Conservation (phyloP, 1,140 invertebrate species). For the Procambarus clarkii region DNA sequence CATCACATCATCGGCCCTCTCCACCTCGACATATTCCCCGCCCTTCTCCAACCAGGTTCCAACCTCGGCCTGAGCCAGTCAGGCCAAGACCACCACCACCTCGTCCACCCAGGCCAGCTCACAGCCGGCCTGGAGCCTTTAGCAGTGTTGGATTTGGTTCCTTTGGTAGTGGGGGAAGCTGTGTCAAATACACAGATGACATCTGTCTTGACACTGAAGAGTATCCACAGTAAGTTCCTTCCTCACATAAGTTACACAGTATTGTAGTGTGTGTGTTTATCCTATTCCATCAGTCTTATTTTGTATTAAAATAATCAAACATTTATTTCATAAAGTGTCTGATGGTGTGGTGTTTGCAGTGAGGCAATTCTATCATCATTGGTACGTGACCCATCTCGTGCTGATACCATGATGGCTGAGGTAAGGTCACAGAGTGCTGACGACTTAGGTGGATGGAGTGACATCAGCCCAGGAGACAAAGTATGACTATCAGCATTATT, state of each 20-base stretch:
- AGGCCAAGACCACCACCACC: neutral
- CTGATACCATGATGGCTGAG: constrained; percentile 83
- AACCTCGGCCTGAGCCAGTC: constrained; percentile 16
- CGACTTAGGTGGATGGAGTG: constrained; percentile 79
- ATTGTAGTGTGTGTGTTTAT: too few species aligned
- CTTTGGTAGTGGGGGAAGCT: neutral
- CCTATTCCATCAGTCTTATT: neutral
- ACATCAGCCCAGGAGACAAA: constrained; percentile 79
- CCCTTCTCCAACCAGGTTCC: neutral
- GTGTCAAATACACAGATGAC: constrained; percentile 81
- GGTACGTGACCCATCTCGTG: constrained; percentile 82
- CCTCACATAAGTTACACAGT: too few species aligned
- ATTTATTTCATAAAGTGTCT: neutral
- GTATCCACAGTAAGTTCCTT: constrained; percentile 84
- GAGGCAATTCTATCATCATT: constrained; percentile 87
- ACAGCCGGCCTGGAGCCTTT: constrained; percentile 7
- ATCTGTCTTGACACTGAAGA: constrained; percentile 85
- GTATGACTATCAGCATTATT: constrained; percentile 80
- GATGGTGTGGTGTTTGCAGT: constrained; percentile 76
- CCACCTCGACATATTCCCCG: neutral
- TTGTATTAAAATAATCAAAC: neutral
- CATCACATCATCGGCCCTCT: neutral
- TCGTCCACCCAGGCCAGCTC: neutral
- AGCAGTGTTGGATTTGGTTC: constrained; percentile 26
- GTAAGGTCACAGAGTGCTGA: constrained; percentile 76